These are phyloP conservation scores for Stictocephala bisonia DNA, from an alignment of 2,888 invertebrate species.

Conservation along the genomic window DNA sequence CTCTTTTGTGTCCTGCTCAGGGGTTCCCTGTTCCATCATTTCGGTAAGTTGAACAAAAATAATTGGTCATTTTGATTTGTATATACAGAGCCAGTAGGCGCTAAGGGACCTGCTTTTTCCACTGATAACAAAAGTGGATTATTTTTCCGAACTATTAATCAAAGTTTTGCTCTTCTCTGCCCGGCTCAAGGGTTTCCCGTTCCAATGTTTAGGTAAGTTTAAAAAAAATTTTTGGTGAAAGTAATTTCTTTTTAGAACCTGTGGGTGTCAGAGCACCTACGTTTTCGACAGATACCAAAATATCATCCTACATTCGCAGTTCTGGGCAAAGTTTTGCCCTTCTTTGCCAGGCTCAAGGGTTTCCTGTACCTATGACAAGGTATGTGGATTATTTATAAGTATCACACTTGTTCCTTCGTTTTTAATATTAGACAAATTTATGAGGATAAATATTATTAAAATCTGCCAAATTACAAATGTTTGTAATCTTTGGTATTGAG, in stretches of 20 bases:
- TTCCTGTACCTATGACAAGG: slow-evolving; percentile 63
- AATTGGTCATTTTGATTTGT: background rate
- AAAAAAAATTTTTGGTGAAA: background rate
- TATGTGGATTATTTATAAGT: too few species aligned
- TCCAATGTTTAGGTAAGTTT: slow-evolving; percentile 58
- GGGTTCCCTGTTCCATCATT: slow-evolving; percentile 63
- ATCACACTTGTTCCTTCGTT: too few species aligned
- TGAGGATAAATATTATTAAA: too few species aligned
- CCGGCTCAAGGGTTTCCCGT: slow-evolving; percentile 65
- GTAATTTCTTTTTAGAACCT: slow-evolving; percentile 51
- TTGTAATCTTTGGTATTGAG: too few species aligned
- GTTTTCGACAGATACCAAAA: slow-evolving; percentile 68
- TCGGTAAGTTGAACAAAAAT: slow-evolving; percentile 59
- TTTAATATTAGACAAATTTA: too few species aligned
- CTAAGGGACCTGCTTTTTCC: slow-evolving; percentile 73
- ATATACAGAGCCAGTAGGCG: slow-evolving; percentile 65
- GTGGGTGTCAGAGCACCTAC: slow-evolving; percentile 72
- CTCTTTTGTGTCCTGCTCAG: slow-evolving; percentile 65
- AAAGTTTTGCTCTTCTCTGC: slow-evolving; percentile 68
- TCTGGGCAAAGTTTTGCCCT: slow-evolving; percentile 61
- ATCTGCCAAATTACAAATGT: too few species aligned
- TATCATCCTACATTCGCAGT: slow-evolving; percentile 62
- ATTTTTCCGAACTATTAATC: slow-evolving; percentile 68
- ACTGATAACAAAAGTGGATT: slow-evolving; percentile 69
- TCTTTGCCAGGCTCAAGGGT: slow-evolving; percentile 67